Evolutionary conservation across 2,888 invertebrate species (phyloP), one percentile per base, ranked within the genome.

Genomic region (Philereme transversata): DNA sequence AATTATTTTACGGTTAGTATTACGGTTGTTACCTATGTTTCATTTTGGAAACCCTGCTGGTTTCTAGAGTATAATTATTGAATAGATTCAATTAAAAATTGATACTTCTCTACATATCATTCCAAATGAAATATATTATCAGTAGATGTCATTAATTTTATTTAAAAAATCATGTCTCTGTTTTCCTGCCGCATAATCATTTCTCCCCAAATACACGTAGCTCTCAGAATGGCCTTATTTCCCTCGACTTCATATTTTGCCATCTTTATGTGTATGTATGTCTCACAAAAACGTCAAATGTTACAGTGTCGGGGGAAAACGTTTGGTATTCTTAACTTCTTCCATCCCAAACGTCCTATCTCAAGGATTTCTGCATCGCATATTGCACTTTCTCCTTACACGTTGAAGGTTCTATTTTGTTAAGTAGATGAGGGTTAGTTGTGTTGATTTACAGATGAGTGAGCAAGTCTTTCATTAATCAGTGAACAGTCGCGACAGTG

Each of bases 251-350:
- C 84, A 88, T 87, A 90, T 88, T 86, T 87, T 84, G 87, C 87
- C 84, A 84, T 87, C 87, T 87, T 87, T 71, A 64, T 85, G 82
- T 83, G 83, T 88, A 84, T 82, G 79, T 87, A 77, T 80, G 83
- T 84, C 82, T 86, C 84, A 88, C 89, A 89, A 90, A 90, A 88
- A 90, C 89, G 90, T 90, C 91, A 92, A 92, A 92, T 90, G 90
- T 88, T 90, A 90, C 87, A 86, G 84, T 82, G 87, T 81, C 82
- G 88, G 89, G 90, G 91, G 90, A 90, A 88, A 90, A 87, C 85
- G 87, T 87, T 91, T 88, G 89, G 88, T 90, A 90, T 90, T 90
- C 88, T 83, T 80, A 78, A 81, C 70, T 40, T 51, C 9, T n/a
- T 22, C 54, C 59, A 43, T 38, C 41, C 11, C 4, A 65, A 79